Percentiles rank a stretch among this genome's conserved stretches.
Conservation (phyloP, 2,888 invertebrate species). For the Dynastes maya region DNA sequence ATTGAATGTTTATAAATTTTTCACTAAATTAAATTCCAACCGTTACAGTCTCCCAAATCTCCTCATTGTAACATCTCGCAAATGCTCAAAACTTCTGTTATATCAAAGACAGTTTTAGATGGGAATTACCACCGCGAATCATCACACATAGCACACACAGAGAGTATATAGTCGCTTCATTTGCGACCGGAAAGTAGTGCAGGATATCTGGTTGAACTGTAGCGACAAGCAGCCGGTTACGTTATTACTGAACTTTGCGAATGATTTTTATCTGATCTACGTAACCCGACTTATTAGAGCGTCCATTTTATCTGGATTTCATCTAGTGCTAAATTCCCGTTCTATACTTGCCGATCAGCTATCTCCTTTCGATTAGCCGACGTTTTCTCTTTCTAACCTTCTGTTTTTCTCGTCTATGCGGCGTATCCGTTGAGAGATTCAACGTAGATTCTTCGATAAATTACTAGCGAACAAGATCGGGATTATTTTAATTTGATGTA, state of each 20-base stretch:
- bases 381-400: neutral
- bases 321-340: slow-evolving; percentile 36
- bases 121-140: slow-evolving; percentile 17
- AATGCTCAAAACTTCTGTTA: slow-evolving; percentile 7
- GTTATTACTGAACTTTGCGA: slow-evolving; percentile 32
- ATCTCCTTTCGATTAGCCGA: neutral
- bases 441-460: neutral
- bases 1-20: too few species aligned
- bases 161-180: neutral
- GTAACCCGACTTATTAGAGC: slow-evolving; percentile 33
- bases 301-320: slow-evolving; percentile 36
- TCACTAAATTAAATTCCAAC: too few species aligned
- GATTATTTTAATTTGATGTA: slow-evolving; percentile 4
- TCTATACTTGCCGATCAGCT: neutral
- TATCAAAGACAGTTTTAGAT: slow-evolving; percentile 28
- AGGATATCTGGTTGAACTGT: neutral
- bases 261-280: slow-evolving; percentile 37
- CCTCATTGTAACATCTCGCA: neutral
- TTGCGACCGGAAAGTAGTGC: neutral
- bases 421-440: neutral
- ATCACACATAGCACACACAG: neutral
- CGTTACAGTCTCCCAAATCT: neutral
- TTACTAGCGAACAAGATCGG: neutral
- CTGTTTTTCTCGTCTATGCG: neutral
- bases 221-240: slow-evolving; percentile 26